A percentile compares a stretch with the other conserved stretches of the same genome.
phyloP scores from a whole-genome alignment of 1,140 invertebrate species.

The Cotesia vestalis region DNA sequence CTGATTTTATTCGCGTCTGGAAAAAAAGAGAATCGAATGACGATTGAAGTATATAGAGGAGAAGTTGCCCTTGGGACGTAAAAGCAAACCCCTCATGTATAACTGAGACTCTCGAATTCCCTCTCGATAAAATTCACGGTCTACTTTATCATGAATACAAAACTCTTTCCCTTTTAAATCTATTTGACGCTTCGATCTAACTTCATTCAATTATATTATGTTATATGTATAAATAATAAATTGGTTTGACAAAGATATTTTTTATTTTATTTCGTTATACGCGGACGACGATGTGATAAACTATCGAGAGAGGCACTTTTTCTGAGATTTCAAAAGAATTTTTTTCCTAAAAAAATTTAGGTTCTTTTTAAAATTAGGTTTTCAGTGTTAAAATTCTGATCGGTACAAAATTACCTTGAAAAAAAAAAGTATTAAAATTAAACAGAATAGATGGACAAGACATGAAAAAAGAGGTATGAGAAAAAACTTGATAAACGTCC shows the following conservation, averaged over 20 bases:
- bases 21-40: slow-evolving; percentile 23
- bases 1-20: slow-evolving; percentile 25
- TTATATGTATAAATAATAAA: neutral
- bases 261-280: too few relatives aligned
- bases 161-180: neutral
- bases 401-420: too few relatives aligned
- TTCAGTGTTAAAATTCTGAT: too few relatives aligned
- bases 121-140: slow-evolving; percentile 15
- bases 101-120: slow-evolving; percentile 4
- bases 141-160: slow-evolving; percentile 6
- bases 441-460: neutral
- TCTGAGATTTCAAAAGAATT: too few relatives aligned
- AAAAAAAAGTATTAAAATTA: slow-evolving; percentile 1
- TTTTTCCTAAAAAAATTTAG: neutral
- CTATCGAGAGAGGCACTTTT: too few relatives aligned
- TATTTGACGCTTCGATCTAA: slow-evolving; percentile 13
- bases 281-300: too few relatives aligned
- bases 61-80: slow-evolving; percentile 21
- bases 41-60: slow-evolving; percentile 15
- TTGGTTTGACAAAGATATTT: too few relatives aligned
- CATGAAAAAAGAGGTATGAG: neutral
- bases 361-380: too few relatives aligned
- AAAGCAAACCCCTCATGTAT: slow-evolving; percentile 18
- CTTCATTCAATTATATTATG: slow-evolving; percentile 6
- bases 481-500: slow-evolving; percentile 23